Evolutionary conservation across 2,113 vertebrate genomes (phyloP).

Genomic region (Melozone crissalis): DNA sequence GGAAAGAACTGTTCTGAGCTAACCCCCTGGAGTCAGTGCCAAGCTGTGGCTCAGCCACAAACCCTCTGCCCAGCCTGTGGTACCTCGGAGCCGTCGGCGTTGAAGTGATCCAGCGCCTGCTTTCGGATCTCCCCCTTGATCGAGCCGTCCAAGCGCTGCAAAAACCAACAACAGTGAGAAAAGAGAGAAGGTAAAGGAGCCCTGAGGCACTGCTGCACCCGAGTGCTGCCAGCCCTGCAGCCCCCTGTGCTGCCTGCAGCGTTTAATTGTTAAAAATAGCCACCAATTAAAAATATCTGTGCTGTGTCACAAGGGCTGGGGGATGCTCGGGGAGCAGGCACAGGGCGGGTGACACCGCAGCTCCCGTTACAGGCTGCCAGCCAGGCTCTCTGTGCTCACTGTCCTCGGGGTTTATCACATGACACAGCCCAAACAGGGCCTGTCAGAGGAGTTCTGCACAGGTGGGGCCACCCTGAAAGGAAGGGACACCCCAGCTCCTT

Average conservation of each 20-base stretch:
- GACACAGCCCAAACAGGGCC: neutral
- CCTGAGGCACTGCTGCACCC: neutral
- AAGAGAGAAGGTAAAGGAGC: conserved; percentile 7
- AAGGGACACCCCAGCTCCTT: neutral
- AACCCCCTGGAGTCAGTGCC: neutral
- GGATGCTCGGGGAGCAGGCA: conserved; percentile 40
- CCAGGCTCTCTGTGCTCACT: conserved; percentile 13
- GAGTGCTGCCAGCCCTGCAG: neutral
- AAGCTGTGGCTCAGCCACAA: neutral
- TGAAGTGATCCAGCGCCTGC: conserved; percentile 98
- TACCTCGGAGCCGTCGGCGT: conserved; percentile 99
- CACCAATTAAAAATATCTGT: conserved; percentile 84
- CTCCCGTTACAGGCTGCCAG: conserved; percentile 67
- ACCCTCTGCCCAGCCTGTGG: neutral
- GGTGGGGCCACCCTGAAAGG: neutral
- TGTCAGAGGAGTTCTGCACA: neutral
- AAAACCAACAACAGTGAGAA: conserved; percentile 39
- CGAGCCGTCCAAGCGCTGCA: conserved; percentile 94
- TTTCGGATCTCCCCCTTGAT: conserved; percentile 98
- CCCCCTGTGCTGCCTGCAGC: neutral
- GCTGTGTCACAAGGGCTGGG: conserved; percentile 6
- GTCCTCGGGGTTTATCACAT: neutral
- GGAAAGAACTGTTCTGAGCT: neutral
- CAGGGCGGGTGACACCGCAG: neutral
- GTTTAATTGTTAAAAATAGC: conserved; percentile 73